Conservation (phyloP, 2,888 invertebrate species). For the Leucophora obtusa region DNA sequence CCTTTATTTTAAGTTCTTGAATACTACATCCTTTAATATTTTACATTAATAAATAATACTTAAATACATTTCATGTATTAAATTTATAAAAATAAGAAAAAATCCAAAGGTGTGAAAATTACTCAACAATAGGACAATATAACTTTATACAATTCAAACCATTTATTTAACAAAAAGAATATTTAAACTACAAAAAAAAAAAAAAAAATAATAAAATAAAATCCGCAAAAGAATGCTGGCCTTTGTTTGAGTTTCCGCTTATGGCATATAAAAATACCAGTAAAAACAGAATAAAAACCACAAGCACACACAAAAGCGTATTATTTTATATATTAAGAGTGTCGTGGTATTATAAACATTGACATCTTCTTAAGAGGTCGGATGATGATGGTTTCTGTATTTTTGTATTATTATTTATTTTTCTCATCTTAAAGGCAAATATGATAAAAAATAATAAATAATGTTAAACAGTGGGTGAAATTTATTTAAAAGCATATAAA, state of each 20-base stretch:
- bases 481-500: background rate
- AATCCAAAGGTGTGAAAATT: constrained; percentile 62
- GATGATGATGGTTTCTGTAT: constrained; percentile 13
- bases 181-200: constrained; percentile 2
- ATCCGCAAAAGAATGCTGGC: constrained; percentile 49
- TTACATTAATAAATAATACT: no score
- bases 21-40: no score
- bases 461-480: background rate
- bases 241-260: constrained; percentile 62
- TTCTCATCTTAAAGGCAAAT: constrained; percentile 55
- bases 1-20: no score
- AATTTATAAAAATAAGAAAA: background rate
- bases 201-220: constrained; percentile 30
- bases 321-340: constrained; percentile 30
- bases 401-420: constrained; percentile 51
- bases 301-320: constrained; percentile 26
- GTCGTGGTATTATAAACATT: constrained; percentile 40
- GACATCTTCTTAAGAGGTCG: constrained; percentile 43
- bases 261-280: constrained; percentile 29
- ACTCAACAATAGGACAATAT: constrained; percentile 51
- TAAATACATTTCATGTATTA: no score
- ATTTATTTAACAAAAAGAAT: constrained; percentile 13
- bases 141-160: background rate
- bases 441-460: constrained; percentile 16
- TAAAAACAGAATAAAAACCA: constrained; percentile 21